These are phyloP conservation scores for Elachura formosa DNA, from an alignment of 2,113 vertebrate species.

Conservation along the genomic window DNA sequence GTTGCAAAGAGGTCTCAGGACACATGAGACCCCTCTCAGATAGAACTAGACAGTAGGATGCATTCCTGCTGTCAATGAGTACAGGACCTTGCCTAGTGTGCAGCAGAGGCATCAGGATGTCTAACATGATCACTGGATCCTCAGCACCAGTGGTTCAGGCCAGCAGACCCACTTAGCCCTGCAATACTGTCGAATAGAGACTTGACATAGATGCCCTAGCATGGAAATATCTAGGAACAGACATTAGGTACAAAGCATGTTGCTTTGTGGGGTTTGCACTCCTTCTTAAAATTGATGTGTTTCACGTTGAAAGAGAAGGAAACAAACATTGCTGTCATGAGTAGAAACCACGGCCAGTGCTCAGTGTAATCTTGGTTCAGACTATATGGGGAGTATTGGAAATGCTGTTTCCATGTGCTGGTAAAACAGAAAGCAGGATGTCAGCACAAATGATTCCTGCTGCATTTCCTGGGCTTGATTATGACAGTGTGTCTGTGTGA, in stretches of 20 bases:
- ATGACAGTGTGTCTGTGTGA: not conserved
- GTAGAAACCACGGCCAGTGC: not conserved
- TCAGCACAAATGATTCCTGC: not conserved
- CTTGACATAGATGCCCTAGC: fast-evolving
- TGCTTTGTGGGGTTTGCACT: not conserved
- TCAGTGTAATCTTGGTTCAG: not conserved
- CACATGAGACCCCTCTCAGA: not conserved
- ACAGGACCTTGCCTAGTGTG: not conserved
- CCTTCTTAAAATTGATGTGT: not conserved
- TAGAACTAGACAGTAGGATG: not conserved
- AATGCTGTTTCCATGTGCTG: not conserved
- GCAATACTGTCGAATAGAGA: not conserved
- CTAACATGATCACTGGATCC: not conserved
- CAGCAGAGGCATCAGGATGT: not conserved
- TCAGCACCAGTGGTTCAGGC: not conserved
- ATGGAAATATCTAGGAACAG: not conserved
- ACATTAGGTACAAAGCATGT: not conserved
- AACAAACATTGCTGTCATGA: not conserved
- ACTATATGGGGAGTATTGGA: not conserved
- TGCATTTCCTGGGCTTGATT: not conserved
- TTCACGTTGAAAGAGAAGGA: not conserved
- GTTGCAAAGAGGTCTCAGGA: not conserved
- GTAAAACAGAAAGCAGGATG: not conserved
- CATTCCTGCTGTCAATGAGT: not conserved
- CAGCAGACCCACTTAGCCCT: not conserved